Base-by-base conservation (phyloP, 2,113 vertebrate genomes). In the Gallinago jamesoni region DNA sequence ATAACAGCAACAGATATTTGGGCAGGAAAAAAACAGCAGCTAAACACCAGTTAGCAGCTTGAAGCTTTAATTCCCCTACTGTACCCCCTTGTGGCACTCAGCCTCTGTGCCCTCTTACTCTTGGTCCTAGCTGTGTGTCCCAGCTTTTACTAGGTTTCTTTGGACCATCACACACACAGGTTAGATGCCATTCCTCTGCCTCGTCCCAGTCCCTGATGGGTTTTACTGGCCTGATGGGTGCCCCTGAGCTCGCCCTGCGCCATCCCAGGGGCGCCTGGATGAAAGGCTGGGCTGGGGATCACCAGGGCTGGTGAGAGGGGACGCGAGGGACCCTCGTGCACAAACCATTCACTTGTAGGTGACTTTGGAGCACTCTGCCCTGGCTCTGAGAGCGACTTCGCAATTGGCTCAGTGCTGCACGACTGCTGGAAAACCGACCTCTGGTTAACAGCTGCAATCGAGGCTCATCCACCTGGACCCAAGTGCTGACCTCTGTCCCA, bases 401-500 rank as follows among this genome's bases (percentile, higher is more conserved):
- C 47, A 64, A 15, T 39, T 43, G 66, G 23, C 39, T 87, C 25
- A 84, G 31, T 2, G 10, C 23, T 59, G 10, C 37, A 37, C 0
- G 4, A 45, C 2, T 41, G 45, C 81, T 77, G 39, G 57, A 64
- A 33, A 84, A 68, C 33, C 0, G 2, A 2, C 22, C 53, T 50
- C 43, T 48, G 27, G 18, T 73, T 64, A 47, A 33, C 25, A 18
- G 37, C 57, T 30, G 22, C 33, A 43, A 53, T 18, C 6, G 5
- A 30, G 50, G 60, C 24, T 81, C 47, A 57, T 12, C 75, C 85
- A 35, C 45, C n/a, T 4, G 78, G 79, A 45, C 18, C 15, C 47
- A 13, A 7, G 50, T 15, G 2, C 1, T 1, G 60, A 14, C 2
- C 33, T 64, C 43, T 57, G 70, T n/a, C 39, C 37, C 1, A 0